Base-by-base conservation (phyloP, 2,113 vertebrate genomes). In the Anseranas semipalmata region DNA sequence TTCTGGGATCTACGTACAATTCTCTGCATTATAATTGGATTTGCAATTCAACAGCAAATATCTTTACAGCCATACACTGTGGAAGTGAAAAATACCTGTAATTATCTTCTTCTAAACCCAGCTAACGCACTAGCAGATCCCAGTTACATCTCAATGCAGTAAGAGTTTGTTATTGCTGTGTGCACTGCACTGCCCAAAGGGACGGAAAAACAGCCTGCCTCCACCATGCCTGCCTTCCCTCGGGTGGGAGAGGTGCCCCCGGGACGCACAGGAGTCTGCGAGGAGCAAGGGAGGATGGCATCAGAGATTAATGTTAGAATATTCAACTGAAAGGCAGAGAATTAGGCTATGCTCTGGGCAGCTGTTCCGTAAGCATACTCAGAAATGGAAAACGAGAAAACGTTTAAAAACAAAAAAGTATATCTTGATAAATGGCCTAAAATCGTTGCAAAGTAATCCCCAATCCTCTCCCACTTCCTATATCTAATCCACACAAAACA, bases 11-110 rank as follows among this genome's bases (percentile, higher is more conserved):
- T 95, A 76, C 16, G 39, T 88, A 95, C 93, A 95, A 91, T 72
- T 84, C 73, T 80, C 39, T 79, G 74, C 75, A 81, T 95, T 95
- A 71, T 39, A 96, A 87, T 63, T 90, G 62, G 95, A 95, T 96
- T 95, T 96, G 88, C 60, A 95, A 88, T 78, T 94, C 95, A 96
- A 96, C 90, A 93, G 89, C 89, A 92, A 97, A 89, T 58, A 95
- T 56, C 87, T 97, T 86, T 96, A 92, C 83, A 96, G 93, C 92
- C 90, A 85, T 76, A 83, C 75, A 73, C 86, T 94, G 67, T 77
- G 60, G 94, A 93, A 95, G 89, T 71, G 73, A 96, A 97, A 93
- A 37, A 10, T 63, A 56, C 66, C 85, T 91, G 70, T 75, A 89
- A 96, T 97, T 95, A 90, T 76, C 84, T 96, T 97, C 28, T 97